Evolutionary conservation across 2,797 vertebrate species (phyloP), one percentile per base, ranked within the genome.

Genomic region (Galaxias olidus): DNA sequence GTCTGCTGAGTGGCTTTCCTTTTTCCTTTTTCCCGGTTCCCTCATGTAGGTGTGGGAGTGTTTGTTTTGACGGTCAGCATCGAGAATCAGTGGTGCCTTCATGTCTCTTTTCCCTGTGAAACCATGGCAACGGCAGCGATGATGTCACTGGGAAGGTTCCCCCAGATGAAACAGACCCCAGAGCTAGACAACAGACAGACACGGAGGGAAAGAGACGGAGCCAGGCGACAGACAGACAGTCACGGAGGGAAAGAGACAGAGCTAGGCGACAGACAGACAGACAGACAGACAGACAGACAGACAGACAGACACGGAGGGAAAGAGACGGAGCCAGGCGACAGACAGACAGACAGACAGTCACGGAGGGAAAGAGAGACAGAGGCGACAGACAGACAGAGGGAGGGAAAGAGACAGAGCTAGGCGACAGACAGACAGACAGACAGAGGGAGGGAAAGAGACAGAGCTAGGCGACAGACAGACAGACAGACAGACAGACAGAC

Each of bases 81-180:
- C 74, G 80, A 78, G 82, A 70, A 84, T 77, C 71, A 66, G 74
- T 83, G 77, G 65, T 59, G 67, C 76, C 75, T 45, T 30, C 30
- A 30, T n/a, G 62, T 76, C 76, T 72, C 80, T 63, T 56, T 46
- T 61, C 58, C 57, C 52, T 5, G 30, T 30, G 84, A 86, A 89
- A 87, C 89, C 88, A 89, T 90, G 84, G 88, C 80, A 89, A 90
- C 86, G 71, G 81, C 74, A 64, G 68, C 62, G 78, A 59, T 87
- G 87, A 89, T 85, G 84, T 88, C 79, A 89, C 66, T 20, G 58
- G 74, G 43, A 63, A 89, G 84, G 85, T 86, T 82, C 74, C 84
- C 51, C 49, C 13, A 51, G 62, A 43, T 60, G 61, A 73, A 69
- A 63, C 69, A 70, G 66, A 77, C 73, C 64, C 87, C 84, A 72